Base-by-base conservation (phyloP, 2,888 invertebrate species). In the Antheraea assamensis region DNA sequence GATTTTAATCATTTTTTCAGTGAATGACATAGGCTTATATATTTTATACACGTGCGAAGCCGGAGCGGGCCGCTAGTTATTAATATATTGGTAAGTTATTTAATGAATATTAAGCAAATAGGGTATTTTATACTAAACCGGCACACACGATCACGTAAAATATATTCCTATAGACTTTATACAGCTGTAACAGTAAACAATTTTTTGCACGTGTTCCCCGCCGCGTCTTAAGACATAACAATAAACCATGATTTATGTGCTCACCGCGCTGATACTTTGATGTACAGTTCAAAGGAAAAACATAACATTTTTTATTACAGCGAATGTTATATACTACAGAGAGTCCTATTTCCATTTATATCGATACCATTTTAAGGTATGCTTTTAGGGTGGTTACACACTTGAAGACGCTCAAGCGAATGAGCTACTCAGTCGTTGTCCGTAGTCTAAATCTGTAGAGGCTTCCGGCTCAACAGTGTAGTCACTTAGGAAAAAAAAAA, bases 191-290 rank as follows among this genome's bases (percentile, higher is more conserved):
- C 27, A 30, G 64, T 31, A 24, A n/a, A 58, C 58, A 24, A 24
- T 58, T 66, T 19, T 66, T 66, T 66, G 61, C 61, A 24, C 27
- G n/a, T 27, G 61, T 30, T 66, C 10, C 58, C 55, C 21, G 55
- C 55, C 21, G 55, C n/a, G 58, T 8, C 58, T 24, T 58, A 58
- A 10, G n/a, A 66, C 30, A 15, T 66, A 27, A 66, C 8, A 66
- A 66, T 66, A 66, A 66, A 31, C 30, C 64, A 31, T 30, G 30
- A 66, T 66, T 66, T 31, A 68, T 66, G 21, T 68, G 30, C 74
- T 68, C 64, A 30, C 27, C 30, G 3, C n/a, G 58, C 58, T 31
- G 5, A 17, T 31, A 30, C 64, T 66, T 66, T 66, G 64, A 66
- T 66, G 64, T 30, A 30, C 10, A 66, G 64, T 66, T 31, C 64